Conservation (phyloP, 2,113 vertebrate species). For the Tautogolabrus adspersus region DNA sequence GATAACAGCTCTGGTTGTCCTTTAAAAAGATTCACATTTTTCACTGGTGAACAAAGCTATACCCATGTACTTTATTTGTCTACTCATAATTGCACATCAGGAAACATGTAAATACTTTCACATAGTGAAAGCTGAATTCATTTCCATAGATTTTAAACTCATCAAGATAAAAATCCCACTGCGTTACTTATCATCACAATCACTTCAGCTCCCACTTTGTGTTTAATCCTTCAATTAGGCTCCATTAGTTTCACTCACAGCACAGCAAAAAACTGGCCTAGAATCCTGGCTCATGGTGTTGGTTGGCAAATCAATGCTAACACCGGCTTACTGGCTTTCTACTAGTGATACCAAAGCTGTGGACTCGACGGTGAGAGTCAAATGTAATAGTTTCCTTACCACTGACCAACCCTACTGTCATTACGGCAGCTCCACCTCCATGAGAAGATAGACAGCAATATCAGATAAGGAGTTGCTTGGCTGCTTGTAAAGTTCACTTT, state of each 20-base stretch:
- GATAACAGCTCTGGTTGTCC: background rate
- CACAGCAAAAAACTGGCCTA: conserved; percentile 34
- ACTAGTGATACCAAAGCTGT: conserved; percentile 55
- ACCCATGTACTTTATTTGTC: conserved; percentile 1
- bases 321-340: conserved; percentile 53
- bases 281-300: conserved; percentile 49
- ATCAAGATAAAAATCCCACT: conserved; percentile 53
- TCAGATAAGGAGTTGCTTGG: conserved; percentile 37
- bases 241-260: conserved; percentile 62
- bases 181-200: conserved; percentile 59
- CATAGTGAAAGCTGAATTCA: conserved; percentile 33
- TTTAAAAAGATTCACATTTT: background rate
- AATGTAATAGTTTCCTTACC: conserved; percentile 48
- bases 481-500: conserved; percentile 50
- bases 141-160: conserved; percentile 48
- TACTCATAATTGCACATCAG: conserved; percentile 32
- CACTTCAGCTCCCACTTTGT: conserved; percentile 52
- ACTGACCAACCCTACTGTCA: conserved; percentile 40
- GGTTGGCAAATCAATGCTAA: conserved; percentile 64
- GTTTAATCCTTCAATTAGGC: conserved; percentile 66
- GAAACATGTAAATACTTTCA: conserved; percentile 2
- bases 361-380: conserved; percentile 54
- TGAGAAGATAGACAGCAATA: conserved; percentile 41
- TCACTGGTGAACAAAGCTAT: conserved; percentile 1
- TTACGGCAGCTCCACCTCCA: conserved; percentile 43